phyloP scores from a whole-genome alignment of 1,140 invertebrate species.

The Wasmannia auropunctata region DNA sequence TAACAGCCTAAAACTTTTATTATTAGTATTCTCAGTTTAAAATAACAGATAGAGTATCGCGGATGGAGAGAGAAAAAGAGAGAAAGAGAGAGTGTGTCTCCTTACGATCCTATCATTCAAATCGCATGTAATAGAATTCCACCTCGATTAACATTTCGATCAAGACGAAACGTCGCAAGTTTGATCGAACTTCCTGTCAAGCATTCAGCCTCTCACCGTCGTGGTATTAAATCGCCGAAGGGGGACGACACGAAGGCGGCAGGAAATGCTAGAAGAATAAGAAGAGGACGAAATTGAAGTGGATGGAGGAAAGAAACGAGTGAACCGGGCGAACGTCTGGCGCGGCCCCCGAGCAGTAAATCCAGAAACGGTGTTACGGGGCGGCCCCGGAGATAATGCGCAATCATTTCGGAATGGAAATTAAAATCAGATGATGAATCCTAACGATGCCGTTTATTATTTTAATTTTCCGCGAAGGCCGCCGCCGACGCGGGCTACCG shows the following conservation, averaged over 20 bases:
- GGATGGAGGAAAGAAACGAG: conserved; percentile 62
- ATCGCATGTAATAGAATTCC: conserved; percentile 4
- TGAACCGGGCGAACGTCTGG: conserved; percentile 72
- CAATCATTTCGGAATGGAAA: conserved; percentile 86
- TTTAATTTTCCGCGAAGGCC: conserved; percentile 85
- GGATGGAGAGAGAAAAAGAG: background rate
- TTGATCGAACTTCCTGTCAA: conserved; percentile 23
- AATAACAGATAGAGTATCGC: background rate
- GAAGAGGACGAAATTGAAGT: conserved; percentile 58
- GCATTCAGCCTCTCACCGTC: background rate
- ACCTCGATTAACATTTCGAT: conserved; percentile 28
- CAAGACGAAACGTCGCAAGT: conserved; percentile 24
- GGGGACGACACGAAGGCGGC: background rate
- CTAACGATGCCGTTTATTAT: conserved; percentile 86
- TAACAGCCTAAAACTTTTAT: conserved; percentile 14
- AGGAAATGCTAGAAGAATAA: conserved; percentile 53
- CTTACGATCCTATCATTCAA: background rate
- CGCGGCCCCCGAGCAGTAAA: conserved; percentile 80
- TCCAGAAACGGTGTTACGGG: conserved; percentile 81
- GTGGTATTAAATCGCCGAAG: conserved; percentile 21
- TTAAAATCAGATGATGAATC: conserved; percentile 86
- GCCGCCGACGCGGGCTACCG: conserved; percentile 68
- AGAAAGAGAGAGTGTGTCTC: background rate
- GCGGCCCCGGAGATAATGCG: conserved; percentile 83
- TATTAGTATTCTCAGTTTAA: conserved; percentile 19